Evolutionary conservation across 2,113 vertebrate species (phyloP), one percentile per base, ranked within the genome.

Genomic region (Podiceps cristatus): DNA sequence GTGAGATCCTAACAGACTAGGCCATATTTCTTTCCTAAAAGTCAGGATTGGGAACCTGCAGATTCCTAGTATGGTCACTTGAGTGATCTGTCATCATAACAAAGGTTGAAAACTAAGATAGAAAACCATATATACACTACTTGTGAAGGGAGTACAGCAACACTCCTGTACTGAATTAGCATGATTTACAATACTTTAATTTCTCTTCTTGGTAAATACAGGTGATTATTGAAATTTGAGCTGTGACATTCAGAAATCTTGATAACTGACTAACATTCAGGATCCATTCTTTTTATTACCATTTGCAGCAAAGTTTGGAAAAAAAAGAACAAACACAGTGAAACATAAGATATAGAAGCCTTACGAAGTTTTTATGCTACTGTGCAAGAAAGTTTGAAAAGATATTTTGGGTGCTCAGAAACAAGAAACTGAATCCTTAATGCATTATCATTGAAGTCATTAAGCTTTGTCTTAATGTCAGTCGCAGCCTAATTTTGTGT

Each of bases 231-330:
- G 88, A 97, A 91, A 78, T 94, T 84, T 94, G 74, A 93, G 58
- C 60, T 91, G 90, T 62, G 72, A 92, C 33, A 23, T 95, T 98
- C 85, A 93, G 94, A 95, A 95, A 63, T 91, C 90, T 87, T 90
- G 75, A 55, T 78, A 95, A 90, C 55, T 62, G 68, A 50, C 24
- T 76, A 31, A 31, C 17, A 35, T 64, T 64, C 23, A 31, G 37
- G 24, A 31, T 76, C 15, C 63, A 17, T 67, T 83, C 13, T 83
- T 33, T 73, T 74, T 79, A 52, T 94, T 88, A 63, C 37, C 29
- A 53, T 52, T 42, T 88, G 20, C 37, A 75, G 44, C 49, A 45
- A 52, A 58, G 29, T 47, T 73, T 84, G 29, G 37, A 37, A 29
- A 7, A 45, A 77, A 75, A 71, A 31, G 16, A 55, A 13, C 14